Percentiles rank a stretch among this genome's conserved stretches.
These are phyloP conservation scores for Theristicus caerulescens DNA, from an alignment of 2,113 vertebrate species.

Conservation along the genomic window DNA sequence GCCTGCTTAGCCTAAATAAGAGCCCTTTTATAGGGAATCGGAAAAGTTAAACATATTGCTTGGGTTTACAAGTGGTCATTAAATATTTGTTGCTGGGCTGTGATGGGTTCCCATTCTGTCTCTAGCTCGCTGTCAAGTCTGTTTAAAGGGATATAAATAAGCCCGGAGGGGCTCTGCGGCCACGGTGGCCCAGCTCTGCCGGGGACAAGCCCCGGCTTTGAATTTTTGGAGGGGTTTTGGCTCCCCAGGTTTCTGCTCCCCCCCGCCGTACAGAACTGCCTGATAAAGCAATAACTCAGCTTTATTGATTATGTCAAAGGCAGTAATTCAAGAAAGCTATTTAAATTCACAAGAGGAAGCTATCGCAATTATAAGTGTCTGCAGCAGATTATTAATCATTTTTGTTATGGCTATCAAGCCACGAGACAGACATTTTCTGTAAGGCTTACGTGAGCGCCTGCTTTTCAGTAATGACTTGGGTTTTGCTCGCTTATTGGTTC, in stretches of 20 bases:
- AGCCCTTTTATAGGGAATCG: neutral
- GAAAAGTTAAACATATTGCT: neutral
- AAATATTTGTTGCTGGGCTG: conserved; percentile 25
- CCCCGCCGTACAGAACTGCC: neutral
- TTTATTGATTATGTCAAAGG: conserved; percentile 70
- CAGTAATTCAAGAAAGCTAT: conserved; percentile 69
- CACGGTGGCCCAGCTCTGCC: neutral
- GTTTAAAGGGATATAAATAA: neutral
- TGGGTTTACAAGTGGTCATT: neutral
- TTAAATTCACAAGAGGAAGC: conserved; percentile 71
- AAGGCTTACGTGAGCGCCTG: neutral
- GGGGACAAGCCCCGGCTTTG: neutral
- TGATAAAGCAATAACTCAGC: conserved; percentile 50
- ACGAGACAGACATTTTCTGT: conserved; percentile 53
- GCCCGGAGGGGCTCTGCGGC: neutral
- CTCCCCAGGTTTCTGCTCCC: neutral
- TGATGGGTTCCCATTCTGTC: neutral
- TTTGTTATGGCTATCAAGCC: conserved; percentile 60
- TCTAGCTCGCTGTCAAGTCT: neutral
- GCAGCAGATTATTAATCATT: conserved; percentile 69
- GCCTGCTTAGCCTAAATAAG: neutral
- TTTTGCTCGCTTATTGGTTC: neutral
- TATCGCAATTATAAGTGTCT: conserved; percentile 65
- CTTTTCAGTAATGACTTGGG: conserved; percentile 13
- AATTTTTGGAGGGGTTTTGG: neutral